Base-by-base conservation (phyloP, 1,140 invertebrate species). In the Homarus americanus region DNA sequence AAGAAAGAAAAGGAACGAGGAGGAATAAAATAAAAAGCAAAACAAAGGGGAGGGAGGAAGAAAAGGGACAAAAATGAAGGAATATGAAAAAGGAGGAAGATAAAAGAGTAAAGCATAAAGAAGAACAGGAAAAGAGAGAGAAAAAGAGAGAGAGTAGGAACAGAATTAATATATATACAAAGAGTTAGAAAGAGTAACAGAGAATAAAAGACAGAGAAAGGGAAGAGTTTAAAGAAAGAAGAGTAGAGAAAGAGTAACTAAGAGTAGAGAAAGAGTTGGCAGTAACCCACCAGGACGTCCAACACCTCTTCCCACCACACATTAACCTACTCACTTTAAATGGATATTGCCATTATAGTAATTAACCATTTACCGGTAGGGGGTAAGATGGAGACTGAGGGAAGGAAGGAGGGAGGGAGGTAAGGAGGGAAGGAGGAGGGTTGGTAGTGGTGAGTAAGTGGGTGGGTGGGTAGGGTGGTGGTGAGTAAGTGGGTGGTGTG, bases 341-440 rank as follows among this genome's bases (percentile, higher is more conserved):
- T 76, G 73, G 83, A 69, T 84, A 84, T 84, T 72, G 82, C 28
- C 63, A 72, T 84, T 84, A 84, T 40, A 41, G 36, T 84, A 84
- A 84, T 84, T 84, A 84, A 72, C 82, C 40, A 84, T 84, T 84
- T 84, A 84, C 36, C 63, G 41, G 38, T 24, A 38, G 72, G 72
- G 28, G 41, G 32, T 72, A 15, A 38, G 72, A 28, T 15, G 44
- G 9, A 12, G 44, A 78, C 40, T 10, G 15, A 41, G 4, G n/a
- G 28, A 40, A 34, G 58, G 53, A 36, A 28, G 40, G 58, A 66
- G n/a, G 34, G 12, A 32, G 53, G 34, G 40, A 82, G n/a, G 34
- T 17, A 66, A 32, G n/a, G 80, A 63, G 58, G 58, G 28, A 82
- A n/a, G 15, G 20, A 34, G 15, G 53, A 20, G 15, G 15, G 17